phyloP scores from a whole-genome alignment of 2,888 invertebrate species.

The Fragum fragum region DNA sequence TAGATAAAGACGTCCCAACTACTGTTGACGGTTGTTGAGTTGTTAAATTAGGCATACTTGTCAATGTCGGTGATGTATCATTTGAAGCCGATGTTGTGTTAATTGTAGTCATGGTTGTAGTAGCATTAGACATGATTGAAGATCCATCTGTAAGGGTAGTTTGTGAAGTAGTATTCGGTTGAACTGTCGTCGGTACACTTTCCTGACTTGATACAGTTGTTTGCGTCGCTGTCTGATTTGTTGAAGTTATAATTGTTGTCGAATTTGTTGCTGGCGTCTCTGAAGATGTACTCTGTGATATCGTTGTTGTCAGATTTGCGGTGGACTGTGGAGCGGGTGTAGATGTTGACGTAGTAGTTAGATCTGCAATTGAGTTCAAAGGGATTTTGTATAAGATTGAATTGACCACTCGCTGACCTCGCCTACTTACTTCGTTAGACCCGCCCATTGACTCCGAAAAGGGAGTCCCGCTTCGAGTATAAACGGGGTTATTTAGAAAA shows the following conservation, averaged over 20 bases:
- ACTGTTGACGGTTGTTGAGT: constrained; percentile 6
- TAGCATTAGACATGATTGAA: neutral
- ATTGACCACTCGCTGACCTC: too few relatives aligned
- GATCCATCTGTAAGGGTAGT: neutral
- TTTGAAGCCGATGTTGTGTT: neutral
- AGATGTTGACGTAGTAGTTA: too few relatives aligned
- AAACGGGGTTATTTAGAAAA: too few relatives aligned
- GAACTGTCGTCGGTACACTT: neutral
- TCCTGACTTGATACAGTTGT: neutral
- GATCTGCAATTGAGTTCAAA: too few relatives aligned
- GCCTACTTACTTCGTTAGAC: too few relatives aligned
- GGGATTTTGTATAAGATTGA: too few relatives aligned
- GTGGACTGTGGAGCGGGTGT: too few relatives aligned
- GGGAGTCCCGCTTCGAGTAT: too few relatives aligned
- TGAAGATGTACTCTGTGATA: too few relatives aligned
- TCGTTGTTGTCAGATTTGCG: too few relatives aligned
- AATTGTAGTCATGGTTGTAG: constrained; percentile 5
- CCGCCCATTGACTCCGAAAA: too few relatives aligned
- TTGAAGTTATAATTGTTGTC: neutral
- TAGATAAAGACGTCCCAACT: constrained; percentile 4
- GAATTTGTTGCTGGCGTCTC: neutral
- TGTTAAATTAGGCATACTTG: neutral
- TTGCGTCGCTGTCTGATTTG: neutral
- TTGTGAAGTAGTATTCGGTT: neutral
- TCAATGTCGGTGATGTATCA: neutral